A percentile compares a stretch with the other conserved stretches of the same genome.
phyloP scores from a whole-genome alignment of 92 coral and sea anemone genomes.

The Bergia puertoricense region DNA sequence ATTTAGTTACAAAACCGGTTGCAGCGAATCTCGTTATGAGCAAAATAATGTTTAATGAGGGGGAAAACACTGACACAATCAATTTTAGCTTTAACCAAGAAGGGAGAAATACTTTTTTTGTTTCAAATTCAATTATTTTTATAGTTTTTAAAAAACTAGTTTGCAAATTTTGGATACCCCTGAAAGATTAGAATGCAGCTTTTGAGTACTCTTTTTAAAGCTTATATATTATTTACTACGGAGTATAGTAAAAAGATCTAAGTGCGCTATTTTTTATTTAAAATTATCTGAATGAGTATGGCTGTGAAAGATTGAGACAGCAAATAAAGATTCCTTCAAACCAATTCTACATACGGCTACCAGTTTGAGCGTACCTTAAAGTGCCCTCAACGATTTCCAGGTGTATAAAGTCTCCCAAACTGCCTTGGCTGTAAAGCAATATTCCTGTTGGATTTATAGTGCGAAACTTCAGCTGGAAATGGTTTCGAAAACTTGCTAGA shows the following conservation, averaged over 20 bases:
- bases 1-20: no score
- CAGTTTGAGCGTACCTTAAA: background rate
- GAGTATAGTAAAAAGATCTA: no score
- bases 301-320: background rate
- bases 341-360: background rate
- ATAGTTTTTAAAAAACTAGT: background rate
- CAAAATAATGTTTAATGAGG: background rate
- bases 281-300: background rate
- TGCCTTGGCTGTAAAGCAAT: background rate
- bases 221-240: background rate
- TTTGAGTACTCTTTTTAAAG: background rate
- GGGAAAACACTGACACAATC: background rate
- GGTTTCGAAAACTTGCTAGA: conserved; percentile 15
- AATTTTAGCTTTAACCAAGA: background rate
- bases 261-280: background rate
- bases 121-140: no score
- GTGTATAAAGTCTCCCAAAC: conserved; percentile 3
- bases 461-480: conserved; percentile 11
- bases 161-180: background rate
- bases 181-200: background rate
- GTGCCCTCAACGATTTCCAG: conserved; percentile 19
- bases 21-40: background rate
- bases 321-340: background rate
- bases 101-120: background rate
- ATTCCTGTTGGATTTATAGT: conserved; percentile 13